Base-by-base conservation (phyloP, 92 coral and sea anemone species). In the Bergia sp. region DNA sequence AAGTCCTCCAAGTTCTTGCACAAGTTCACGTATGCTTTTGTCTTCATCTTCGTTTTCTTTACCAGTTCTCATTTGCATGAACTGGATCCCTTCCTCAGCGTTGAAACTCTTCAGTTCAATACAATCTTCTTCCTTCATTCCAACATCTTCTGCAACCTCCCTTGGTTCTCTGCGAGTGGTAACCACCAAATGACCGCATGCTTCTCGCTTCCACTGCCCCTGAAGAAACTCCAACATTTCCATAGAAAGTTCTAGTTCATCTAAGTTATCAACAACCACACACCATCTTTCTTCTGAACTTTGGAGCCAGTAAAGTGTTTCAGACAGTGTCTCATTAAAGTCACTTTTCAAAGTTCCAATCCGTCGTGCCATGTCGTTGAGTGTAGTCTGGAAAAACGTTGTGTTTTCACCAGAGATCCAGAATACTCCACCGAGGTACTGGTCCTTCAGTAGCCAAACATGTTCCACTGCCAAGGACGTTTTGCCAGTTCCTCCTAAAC, bases 401-500 rank as follows among this genome's bases (percentile, higher is more conserved):
- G 82, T 86, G 80, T 89, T 86, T 88, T 96, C 97, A 41, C 98
- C 97, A 11, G 97, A 94, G 86, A 96, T 82, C 98, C 98, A 96
- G 81, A 92, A 94, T 37, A 94, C 96, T 11, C 97, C 98, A 21
- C 94, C 98, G 1, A 77, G 82, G 77, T 92, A 96, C 50, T 76
- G 40, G 11, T 93, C 81, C 87, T 91, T 89, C 57, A 86, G 40
- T 61, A 64, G 92, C 89, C 94, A 90, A 16, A 92, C 93, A 80
- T 93, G 91, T 85, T 96, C 98, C 5, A 93, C 90, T 18, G 92
- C 96, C 23, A 96, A 94, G 23, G 96, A 92, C 3, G 98, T 96
- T 82, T 96, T 96, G 0, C 98, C 98, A 3, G 91, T 91, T 66
- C 97, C 98, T 1, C 98, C 98, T 16, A 95, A 95, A 57, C 96